Evolutionary conservation across 2,113 vertebrate species (phyloP), one percentile per base, ranked within the genome.

Genomic region (Dunckerocampus dactyliophorus): DNA sequence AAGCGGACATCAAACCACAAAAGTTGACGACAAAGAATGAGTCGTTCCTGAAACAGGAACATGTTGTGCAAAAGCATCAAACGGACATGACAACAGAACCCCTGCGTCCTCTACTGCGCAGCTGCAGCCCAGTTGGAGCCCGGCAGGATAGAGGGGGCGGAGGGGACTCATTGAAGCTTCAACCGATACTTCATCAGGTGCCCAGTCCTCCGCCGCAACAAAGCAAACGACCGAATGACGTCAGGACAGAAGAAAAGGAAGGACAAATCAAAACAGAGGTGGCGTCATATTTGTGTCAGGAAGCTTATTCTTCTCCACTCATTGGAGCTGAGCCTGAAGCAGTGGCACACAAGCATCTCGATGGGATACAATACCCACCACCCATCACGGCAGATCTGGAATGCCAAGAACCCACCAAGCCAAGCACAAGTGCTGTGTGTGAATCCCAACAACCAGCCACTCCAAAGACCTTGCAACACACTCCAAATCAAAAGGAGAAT

Each of bases 1-100:
- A 92, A 0, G 77, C 89, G 0, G 92, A 96, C 55, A 80, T 92
- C 61, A 97, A 94, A 45, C 92, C 93, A 43, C 87, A 89, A 62
- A 90, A 85, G 69, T 63, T 93, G 64, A 74, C 63, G 20, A 47
- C 57, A 10, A 72, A 75, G 42, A 85, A 67, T 68, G 71, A 20
- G 8, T 67, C 62, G 45, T 65, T 69, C 31, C 86, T 64, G 13
- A 80, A 78, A 65, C 65, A 61, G 49, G 81, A 84, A 17, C 72
- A 75, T 1, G 71, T 43, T 10, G 54, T 57, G 46, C 72, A 64
- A 34, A 77, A 51, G 34, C 68, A 59, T 47, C 63, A n/a, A 4
- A 49, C 56, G 1, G 68, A 79, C 39, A 1, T 54, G 34, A 62
- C 39, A 0, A 8, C 67, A 19, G 65, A 77, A 17, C 68, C 68